Evolutionary conservation across 2,797 vertebrate genomes (phyloP), one percentile per base, ranked within the genome.

Genomic region (Gallirallus australis): DNA sequence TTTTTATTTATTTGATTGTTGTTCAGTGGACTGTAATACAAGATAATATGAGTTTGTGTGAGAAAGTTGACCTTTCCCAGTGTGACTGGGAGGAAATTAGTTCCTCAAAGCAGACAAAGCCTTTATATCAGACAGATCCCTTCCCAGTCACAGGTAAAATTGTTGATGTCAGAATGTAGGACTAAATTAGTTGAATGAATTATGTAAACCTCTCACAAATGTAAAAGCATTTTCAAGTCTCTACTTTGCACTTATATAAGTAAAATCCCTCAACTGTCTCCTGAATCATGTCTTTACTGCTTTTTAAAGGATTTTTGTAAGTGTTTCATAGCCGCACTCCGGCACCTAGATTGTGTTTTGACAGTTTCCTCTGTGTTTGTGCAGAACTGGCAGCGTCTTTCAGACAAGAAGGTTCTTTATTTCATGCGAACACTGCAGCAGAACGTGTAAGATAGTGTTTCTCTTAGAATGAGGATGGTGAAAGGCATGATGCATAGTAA

Each of bases 301-400:
- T 68, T 88, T 91, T 75, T 63, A 59, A 86, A 61, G 33, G 39
- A 64, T 71, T 91, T 93, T 68, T 75, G 28, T 61, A 61, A 84
- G 66, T 86, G 56, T 90, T 95, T 80, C 71, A 37, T 70, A 92
- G 59, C 77, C 87, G 76, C 91, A 37, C 82, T 82, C 35, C 91
- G 73, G 84, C 91, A 92, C 45, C 57, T 92, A 75, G 72, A 93
- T 89, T 92, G 72, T 93, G 86, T 94, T 96, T 93, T 91, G 94
- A 93, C 89, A 92, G 84, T 86, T 95, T 81, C 25, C n/a, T 65
- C 84, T 77, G 45, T 85, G 54, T 93, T 94, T 88, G 45, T 78
- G 82, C 80, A 86, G 87, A 95, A 25, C 76, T 88, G 72, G 72
- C 76, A 88, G 40, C 54, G 52, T 89, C 65, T 69, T 94, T 91